Conservation (phyloP, 2,797 vertebrate genomes). For the Brachymystax lenok region DNA sequence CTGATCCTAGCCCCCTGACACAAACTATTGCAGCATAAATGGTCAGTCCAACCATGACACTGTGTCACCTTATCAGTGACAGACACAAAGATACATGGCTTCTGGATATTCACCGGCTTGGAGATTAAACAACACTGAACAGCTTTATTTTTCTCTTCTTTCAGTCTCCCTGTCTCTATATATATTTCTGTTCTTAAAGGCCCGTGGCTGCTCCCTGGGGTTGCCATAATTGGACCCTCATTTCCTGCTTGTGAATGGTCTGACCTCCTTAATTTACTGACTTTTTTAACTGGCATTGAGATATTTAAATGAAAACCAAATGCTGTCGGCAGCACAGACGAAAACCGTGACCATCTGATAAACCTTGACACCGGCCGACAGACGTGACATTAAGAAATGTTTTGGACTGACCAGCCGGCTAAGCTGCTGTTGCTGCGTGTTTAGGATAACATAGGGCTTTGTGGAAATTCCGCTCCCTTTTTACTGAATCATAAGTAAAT, state of each 20-base stretch:
- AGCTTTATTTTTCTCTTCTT: not conserved
- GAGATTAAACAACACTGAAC: constrained; percentile 4
- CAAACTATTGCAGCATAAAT: too few species aligned
- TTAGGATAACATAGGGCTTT: constrained; percentile 23
- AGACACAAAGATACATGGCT: not conserved
- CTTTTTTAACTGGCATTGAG: constrained; percentile 41
- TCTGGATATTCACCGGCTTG: constrained; percentile 8
- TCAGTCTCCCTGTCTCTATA: not conserved
- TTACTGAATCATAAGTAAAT: not conserved
- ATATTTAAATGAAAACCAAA: constrained; percentile 62
- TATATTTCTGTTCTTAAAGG: constrained; percentile 26
- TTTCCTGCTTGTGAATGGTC: constrained; percentile 55
- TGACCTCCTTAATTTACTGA: constrained; percentile 46
- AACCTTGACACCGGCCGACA: constrained; percentile 41
- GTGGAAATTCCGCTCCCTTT: not conserved
- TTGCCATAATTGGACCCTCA: constrained; percentile 54
- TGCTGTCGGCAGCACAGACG: constrained; percentile 36
- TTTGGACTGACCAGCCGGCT: constrained; percentile 15
- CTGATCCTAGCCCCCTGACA: too few species aligned
- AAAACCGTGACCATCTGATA: constrained; percentile 52
- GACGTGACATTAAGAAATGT: constrained; percentile 22
- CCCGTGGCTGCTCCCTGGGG: constrained; percentile 42
- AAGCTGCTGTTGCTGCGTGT: constrained; percentile 23
- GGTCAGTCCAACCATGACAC: constrained; percentile 12
- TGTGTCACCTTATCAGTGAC: constrained; percentile 27